These are phyloP conservation scores for Cataglyphis hispanica DNA, from an alignment of 1,140 invertebrate genomes.

Conservation along the genomic window DNA sequence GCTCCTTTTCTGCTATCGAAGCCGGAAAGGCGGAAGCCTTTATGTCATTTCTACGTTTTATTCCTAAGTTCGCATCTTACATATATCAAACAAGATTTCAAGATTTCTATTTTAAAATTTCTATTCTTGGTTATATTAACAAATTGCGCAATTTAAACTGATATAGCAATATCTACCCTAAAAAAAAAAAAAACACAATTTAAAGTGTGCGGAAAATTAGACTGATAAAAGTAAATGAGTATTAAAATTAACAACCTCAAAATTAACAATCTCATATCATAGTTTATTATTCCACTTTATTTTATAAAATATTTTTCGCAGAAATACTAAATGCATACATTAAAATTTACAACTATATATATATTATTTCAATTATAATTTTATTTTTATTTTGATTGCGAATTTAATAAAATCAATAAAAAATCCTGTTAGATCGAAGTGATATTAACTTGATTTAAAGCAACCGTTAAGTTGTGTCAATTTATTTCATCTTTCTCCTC, in stretches of 20 bases:
- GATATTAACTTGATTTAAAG: neutral
- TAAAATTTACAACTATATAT: neutral
- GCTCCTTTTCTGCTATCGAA: constrained; percentile 1
- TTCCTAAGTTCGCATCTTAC: neutral
- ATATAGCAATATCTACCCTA: neutral
- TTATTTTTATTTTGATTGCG: neutral
- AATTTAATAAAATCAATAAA: neutral
- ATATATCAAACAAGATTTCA: neutral
- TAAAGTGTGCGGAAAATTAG: neutral
- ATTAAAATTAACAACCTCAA: neutral
- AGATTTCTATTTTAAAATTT: neutral
- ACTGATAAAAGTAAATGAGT: neutral
- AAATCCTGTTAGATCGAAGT: neutral
- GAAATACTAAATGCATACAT: neutral
- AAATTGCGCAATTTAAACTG: neutral
- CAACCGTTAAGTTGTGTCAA: neutral
- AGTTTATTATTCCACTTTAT: neutral
- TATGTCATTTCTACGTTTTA: neutral
- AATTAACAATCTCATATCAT: neutral
- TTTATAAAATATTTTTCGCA: neutral
- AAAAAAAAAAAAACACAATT: neutral
- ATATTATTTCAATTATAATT: neutral
- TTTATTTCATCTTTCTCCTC: neutral
- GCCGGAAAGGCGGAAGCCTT: neutral
- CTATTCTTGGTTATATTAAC: neutral